These are phyloP conservation scores for Porphyrio hochstetteri DNA, from an alignment of 2,113 vertebrate species.

Conservation along the genomic window DNA sequence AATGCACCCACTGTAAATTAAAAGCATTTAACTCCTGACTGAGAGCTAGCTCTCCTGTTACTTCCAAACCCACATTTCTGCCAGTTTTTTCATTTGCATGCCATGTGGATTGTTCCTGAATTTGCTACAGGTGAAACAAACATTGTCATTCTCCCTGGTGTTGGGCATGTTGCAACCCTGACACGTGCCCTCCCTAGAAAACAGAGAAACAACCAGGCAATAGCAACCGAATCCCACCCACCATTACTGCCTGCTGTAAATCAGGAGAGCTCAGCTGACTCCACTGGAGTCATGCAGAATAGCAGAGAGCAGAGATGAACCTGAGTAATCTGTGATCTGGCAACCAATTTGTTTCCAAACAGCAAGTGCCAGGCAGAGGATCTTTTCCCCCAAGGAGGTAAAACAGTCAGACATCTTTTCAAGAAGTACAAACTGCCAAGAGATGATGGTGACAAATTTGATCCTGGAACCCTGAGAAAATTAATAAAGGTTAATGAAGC, in stretches of 20 bases:
- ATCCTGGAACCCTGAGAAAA: slow-evolving; percentile 29
- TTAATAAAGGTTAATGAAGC: slow-evolving; percentile 67
- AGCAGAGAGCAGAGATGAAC: neutral
- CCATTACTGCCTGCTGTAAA: neutral
- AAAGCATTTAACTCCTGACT: neutral
- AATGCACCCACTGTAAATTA: neutral
- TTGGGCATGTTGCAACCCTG: neutral
- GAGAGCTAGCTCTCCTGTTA: neutral
- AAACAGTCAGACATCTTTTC: slow-evolving; percentile 37
- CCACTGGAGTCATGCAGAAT: neutral
- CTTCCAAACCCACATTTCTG: neutral
- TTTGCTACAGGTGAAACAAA: neutral
- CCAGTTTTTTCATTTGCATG: neutral
- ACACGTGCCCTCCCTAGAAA: neutral
- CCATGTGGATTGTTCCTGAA: rapidly evolving
- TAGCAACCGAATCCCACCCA: neutral
- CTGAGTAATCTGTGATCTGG: neutral
- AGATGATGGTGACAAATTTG: slow-evolving; percentile 45
- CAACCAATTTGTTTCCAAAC: slow-evolving; percentile 61
- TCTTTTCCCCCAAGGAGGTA: slow-evolving; percentile 9
- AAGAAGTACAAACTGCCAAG: slow-evolving; percentile 6
- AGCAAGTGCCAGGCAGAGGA: slow-evolving; percentile 6
- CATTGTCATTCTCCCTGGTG: neutral
- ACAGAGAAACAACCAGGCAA: neutral
- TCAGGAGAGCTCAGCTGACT: slow-evolving; percentile 2